Evolutionary conservation across 2,797 vertebrate species (phyloP).

Genomic region (Eurystomus glaucurus): DNA sequence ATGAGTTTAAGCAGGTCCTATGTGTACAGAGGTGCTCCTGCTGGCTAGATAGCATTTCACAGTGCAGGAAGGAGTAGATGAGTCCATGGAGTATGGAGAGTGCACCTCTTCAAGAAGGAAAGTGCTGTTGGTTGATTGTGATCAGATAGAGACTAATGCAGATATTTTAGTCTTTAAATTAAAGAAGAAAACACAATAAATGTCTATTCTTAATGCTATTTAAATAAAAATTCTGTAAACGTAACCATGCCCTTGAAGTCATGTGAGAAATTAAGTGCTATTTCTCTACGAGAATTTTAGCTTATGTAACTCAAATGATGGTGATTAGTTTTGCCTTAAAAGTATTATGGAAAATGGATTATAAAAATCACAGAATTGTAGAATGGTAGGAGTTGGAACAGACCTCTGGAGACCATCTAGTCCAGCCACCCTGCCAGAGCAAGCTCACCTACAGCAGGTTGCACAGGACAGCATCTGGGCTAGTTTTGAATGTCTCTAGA

Average conservation of each 20-base stretch:
- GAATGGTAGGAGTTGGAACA: too few relatives aligned
- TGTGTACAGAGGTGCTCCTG: background rate
- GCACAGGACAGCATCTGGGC: too few relatives aligned
- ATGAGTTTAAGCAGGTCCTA: background rate
- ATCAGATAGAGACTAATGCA: background rate
- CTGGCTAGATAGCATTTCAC: background rate
- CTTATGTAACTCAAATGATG: background rate
- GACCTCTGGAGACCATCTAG: too few relatives aligned
- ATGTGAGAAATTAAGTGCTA: background rate
- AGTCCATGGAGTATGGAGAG: fast-evolving
- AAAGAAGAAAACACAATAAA: background rate
- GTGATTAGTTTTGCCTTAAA: background rate
- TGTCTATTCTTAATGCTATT: background rate
- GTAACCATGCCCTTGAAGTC: background rate
- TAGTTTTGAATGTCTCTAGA: too few relatives aligned
- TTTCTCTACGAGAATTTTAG: background rate
- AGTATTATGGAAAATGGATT: background rate
- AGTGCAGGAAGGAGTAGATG: background rate
- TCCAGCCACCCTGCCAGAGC: too few relatives aligned
- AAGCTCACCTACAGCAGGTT: too few relatives aligned
- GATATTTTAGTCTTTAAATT: background rate
- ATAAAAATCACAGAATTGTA: background rate
- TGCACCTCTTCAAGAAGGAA: background rate
- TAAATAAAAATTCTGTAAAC: background rate
- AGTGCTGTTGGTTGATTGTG: background rate